Base-by-base conservation (phyloP, 2,797 vertebrate species). In the Myoxocephalus aenaeus region DNA sequence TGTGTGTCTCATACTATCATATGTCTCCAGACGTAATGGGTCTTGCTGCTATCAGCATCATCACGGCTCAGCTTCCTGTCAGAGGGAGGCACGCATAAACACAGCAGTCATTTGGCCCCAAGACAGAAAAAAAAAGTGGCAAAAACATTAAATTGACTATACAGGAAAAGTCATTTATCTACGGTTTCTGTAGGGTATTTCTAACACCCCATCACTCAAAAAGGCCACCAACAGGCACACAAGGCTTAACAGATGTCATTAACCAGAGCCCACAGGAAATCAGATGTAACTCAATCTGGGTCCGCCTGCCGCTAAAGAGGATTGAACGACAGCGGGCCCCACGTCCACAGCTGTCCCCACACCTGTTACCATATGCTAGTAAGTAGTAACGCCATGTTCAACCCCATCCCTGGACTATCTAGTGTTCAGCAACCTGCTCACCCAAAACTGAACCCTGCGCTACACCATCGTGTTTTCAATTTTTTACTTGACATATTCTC, bases 51-150 rank as follows among this genome's bases (percentile, higher is more conserved):
- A 94, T 94, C 94, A 83, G 87, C 65, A 42, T 59, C 87, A 94
- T 93, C 92, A 71, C 75, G 13, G 69, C 87, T 75, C 75, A 27
- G 81, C 89, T 93, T 94, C 94, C 93, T 94, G 92, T 91, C 83
- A 72, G 86, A 84, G 82, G 86, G 84, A 89, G 89, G 86, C 86
- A 80, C 74, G 36, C 80, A 90, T 88, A 92, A 90, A 90, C 92
- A 91, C 76, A 79, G 75, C 74, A 77, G 65, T 58, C 81, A 80
- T 84, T 86, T 88, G 58, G 61, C 87, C 77, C 65, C 25, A 20
- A 69, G 36, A 63, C 20, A 77, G 54, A 66, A 66, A 61, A 56
- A 61, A 59, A 66, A 5, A 64, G 66, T 81, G 54, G 48, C 77
- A 42, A 8, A 32, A 73, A 80, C 36, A 61, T 77, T 20, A 29